Percentiles rank a stretch among this genome's conserved stretches.
Conservation (phyloP, 2,113 vertebrate species). For the Delphinus delphis region DNA sequence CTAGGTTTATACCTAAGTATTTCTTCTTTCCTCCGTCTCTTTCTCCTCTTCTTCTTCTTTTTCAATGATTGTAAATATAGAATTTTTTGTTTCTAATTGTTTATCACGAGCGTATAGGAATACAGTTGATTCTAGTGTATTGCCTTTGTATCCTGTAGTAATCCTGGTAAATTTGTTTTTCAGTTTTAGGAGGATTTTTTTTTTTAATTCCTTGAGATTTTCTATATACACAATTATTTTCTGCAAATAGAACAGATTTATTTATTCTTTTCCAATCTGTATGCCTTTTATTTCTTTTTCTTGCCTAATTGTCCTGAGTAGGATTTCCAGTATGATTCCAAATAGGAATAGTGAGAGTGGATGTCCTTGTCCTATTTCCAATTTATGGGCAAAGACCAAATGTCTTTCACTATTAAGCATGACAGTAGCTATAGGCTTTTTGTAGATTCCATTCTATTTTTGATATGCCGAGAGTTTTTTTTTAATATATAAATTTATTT, state of each 20-base stretch:
- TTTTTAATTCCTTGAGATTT: neutral
- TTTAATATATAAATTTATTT: too few relatives aligned
- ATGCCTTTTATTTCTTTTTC: neutral
- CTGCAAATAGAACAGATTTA: neutral
- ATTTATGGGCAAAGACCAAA: neutral
- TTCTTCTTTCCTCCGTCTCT: neutral
- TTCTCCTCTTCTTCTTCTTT: neutral
- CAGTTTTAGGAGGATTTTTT: neutral
- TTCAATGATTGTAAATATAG: neutral
- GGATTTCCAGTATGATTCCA: neutral
- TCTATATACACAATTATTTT: neutral
- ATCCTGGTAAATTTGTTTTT: neutral
- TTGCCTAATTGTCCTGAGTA: neutral
- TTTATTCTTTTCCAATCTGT: neutral
- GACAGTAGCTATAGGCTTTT: neutral
- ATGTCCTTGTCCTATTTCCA: neutral
- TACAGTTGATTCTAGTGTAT: neutral
- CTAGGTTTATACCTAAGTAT: neutral
- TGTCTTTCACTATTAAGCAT: neutral
- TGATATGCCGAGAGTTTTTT: neutral
- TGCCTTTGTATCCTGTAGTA: neutral
- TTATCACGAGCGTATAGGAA: neutral
- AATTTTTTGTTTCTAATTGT: neutral
- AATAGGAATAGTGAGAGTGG: neutral
- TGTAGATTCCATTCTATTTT: neutral